phyloP scores from a whole-genome alignment of 2,113 vertebrate species.

The Stictonetta naevosa region DNA sequence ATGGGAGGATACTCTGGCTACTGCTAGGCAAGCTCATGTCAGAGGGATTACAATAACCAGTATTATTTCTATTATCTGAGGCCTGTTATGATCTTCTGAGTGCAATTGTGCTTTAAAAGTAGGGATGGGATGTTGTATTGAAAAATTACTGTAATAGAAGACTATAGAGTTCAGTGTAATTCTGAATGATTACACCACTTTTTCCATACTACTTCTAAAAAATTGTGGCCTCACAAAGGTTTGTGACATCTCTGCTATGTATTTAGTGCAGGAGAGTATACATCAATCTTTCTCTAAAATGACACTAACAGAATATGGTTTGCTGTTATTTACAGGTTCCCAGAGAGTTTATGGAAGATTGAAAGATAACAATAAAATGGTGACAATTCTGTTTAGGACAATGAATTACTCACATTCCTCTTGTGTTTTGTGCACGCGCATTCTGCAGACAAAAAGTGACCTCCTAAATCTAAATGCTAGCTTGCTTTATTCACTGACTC shows the following conservation, averaged over 20 bases:
- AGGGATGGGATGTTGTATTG: conserved; percentile 6
- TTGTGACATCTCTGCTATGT: not conserved
- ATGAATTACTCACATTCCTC: not conserved
- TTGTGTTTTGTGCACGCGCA: not conserved
- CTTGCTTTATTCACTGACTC: not conserved
- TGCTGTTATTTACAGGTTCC: conserved; percentile 24
- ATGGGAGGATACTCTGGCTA: conserved; percentile 23
- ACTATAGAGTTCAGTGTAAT: not conserved
- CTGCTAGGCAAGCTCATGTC: conserved; percentile 3
- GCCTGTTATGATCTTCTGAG: conserved; percentile 48
- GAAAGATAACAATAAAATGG: conserved; percentile 34
- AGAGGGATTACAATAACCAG: conserved; percentile 41
- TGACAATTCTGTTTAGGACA: not conserved
- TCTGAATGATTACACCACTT: conserved; percentile 32
- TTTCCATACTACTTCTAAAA: conserved; percentile 22
- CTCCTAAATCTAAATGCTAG: not conserved
- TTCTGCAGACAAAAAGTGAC: not conserved
- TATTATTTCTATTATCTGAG: conserved; percentile 59
- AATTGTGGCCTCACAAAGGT: not conserved
- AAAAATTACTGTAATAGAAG: conserved; percentile 62
- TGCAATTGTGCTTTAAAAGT: conserved; percentile 34
- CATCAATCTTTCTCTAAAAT: conserved; percentile 34
- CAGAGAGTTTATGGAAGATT: conserved; percentile 26
- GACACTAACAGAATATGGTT: not conserved
- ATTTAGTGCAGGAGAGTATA: not conserved